Evolutionary conservation across 2,113 vertebrate species (phyloP), one percentile per base, ranked within the genome.

Genomic region (Menura novaehollandiae): DNA sequence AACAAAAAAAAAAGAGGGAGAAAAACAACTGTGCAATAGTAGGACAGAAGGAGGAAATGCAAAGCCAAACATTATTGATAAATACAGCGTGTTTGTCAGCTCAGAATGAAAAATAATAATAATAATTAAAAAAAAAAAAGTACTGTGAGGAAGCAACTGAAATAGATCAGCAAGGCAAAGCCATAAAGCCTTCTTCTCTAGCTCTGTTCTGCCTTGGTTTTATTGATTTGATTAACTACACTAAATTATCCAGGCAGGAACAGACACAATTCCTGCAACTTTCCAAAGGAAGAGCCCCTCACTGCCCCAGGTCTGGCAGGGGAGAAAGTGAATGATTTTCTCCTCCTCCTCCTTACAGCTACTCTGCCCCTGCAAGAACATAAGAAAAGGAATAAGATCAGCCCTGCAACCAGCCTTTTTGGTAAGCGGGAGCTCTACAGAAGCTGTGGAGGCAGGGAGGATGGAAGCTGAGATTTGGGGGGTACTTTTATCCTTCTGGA

Each of bases 151-250:
- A 89, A 91, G 49, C 44, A 52, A 64, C 52, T 64, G 68, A 90
- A 94, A 88, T 10, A 77, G 72, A 35, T 82, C 56, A 91, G 75
- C 72, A 64, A 92, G 22, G 23, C 19, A 94, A 88, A 74, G 21
- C 52, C 88, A 63, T 55, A 66, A 66, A 83, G 52, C 47, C 58
- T 90, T 69, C 59, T 88, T 74, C 56, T 41, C 56, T 41, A 68
- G 64, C 28, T 86, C 79, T 90, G 75, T 26, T 92, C 85, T 89
- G 56, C 87, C 68, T 85, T 18, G 37, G 33, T 44, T 96, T 93
- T 86, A 88, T 24, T 80, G 88, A 88, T 93, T 86, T 85, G 77
- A 90, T 83, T 95, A 89, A 90, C 58, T 62, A 79, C 53, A 81
- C 73, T 75, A 37, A 92, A 93, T 92, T 88, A 91, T 56, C 43